Evolutionary conservation across 2,888 invertebrate species (phyloP).

Genomic region (Phaonia tiefii): DNA sequence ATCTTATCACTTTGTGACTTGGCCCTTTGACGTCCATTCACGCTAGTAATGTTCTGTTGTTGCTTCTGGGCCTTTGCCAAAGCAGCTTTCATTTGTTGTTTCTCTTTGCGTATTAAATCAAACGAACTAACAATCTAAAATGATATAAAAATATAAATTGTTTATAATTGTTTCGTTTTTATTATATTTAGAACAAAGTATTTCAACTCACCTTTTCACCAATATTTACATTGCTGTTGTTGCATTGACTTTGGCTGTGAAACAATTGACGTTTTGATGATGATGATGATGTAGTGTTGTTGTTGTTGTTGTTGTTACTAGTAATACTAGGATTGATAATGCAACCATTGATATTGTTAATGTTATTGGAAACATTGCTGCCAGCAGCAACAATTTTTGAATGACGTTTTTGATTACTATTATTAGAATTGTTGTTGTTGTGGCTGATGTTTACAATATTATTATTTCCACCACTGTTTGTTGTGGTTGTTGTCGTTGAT

Average conservation of each 20-base stretch:
- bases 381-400: constrained; percentile 72
- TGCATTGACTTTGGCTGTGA: constrained; percentile 79
- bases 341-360: constrained; percentile 50
- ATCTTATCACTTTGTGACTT: constrained; percentile 76
- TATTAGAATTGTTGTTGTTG: constrained; percentile 52
- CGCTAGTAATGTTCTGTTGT: constrained; percentile 68
- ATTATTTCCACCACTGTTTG: constrained; percentile 57
- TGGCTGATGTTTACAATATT: constrained; percentile 50
- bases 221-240: constrained; percentile 70
- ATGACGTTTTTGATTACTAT: constrained; percentile 66
- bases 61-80: constrained; percentile 66
- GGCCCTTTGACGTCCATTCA: constrained; percentile 70
- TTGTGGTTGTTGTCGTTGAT: constrained; percentile 61
- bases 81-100: constrained; percentile 74
- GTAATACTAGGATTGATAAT: constrained; percentile 47
- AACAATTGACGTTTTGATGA: constrained; percentile 78
- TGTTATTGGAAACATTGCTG: constrained; percentile 71
- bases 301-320: constrained; percentile 46
- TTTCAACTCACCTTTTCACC: constrained; percentile 75
- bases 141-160: neutral
- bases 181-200: neutral
- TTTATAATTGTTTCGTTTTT: neutral
- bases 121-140: constrained; percentile 76
- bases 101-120: constrained; percentile 78
- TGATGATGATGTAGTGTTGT: constrained; percentile 39